Conservation (phyloP, 2,113 vertebrate genomes). For the Lagopus muta region DNA sequence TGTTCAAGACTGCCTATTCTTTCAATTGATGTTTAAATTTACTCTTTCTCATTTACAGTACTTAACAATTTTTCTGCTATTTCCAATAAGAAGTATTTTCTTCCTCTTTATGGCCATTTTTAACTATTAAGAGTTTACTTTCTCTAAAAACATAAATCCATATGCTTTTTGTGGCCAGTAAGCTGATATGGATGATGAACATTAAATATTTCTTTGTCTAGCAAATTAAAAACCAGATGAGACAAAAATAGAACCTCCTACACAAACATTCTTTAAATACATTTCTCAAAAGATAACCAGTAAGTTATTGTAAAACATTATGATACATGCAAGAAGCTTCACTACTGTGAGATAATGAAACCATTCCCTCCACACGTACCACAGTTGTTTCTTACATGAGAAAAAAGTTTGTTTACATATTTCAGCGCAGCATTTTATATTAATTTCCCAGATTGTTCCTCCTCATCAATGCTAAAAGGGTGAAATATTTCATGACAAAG, state of each 20-base stretch:
- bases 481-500: not conserved
- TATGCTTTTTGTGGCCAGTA: not conserved
- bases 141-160: not conserved
- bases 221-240: not conserved
- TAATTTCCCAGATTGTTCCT: not conserved
- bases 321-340: not conserved
- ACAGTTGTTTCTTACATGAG: not conserved
- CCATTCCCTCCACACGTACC: not conserved
- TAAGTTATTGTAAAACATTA: not conserved
- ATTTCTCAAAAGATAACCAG: constrained; percentile 29
- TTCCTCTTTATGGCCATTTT: not conserved
- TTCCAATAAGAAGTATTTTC: not conserved
- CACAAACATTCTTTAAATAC: constrained; percentile 19
- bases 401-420: not conserved
- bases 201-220: not conserved
- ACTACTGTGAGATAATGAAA: not conserved
- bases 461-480: not conserved
- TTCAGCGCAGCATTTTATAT: not conserved
- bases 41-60: not conserved
- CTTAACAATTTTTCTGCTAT: not conserved
- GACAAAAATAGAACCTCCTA: constrained; percentile 49
- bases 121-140: not conserved
- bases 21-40: accelerated
- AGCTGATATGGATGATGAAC: not conserved
- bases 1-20: not conserved